Base-by-base conservation (phyloP, 2,113 vertebrate genomes). In the Electrona antarctica region DNA sequence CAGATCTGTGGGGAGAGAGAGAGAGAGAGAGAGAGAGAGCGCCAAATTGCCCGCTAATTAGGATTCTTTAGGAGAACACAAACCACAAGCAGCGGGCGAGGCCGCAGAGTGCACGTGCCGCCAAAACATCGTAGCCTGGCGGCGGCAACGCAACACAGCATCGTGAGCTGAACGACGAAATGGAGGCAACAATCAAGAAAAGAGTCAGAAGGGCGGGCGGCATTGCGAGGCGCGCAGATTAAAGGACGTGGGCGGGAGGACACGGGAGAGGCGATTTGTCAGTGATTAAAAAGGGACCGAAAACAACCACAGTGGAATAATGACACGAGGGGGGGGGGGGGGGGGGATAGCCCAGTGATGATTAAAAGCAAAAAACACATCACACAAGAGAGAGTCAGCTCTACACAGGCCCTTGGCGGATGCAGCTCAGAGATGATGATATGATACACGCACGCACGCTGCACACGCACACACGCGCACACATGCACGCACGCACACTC, bases 1-100 rank as follows among this genome's bases (percentile, higher is more conserved):
- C 89, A 99, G 92, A 89, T 99, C 97, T 98, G 89, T 13, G 45
- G 79, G 28, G 61, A 74, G 33, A 80, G 54, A 71, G 81, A 13
- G 59, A 71, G 74, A 8, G 13, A 73, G 67, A 60, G 61, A 29
- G 11, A 51, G 21, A 51, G 45, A 41, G 46, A 33, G 12, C 57
- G 47, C 21, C 21, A 21, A 21, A 21, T 21, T 41, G 33, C 33
- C 33, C 33, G 33, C 5, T 41, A 41, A 6, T 41, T 41, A 41
- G 33, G 33, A 41, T 41, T 4, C 3, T 41, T 41, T 41, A 41
- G 33, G 33, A 41, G 33, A 41, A 41, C 33, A 41, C 33, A 41
- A 6, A 41, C 33, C 33, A 41, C 33, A 41, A 41, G 33, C 33
- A 41, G 33, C 33, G 33, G 21, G 33, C 33, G 33, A 41, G 33